A percentile compares a stretch with the other conserved stretches of the same genome.
These are phyloP conservation scores for Acanthurus lineatus DNA, from an alignment of 2,797 vertebrate genomes.

Conservation along the genomic window DNA sequence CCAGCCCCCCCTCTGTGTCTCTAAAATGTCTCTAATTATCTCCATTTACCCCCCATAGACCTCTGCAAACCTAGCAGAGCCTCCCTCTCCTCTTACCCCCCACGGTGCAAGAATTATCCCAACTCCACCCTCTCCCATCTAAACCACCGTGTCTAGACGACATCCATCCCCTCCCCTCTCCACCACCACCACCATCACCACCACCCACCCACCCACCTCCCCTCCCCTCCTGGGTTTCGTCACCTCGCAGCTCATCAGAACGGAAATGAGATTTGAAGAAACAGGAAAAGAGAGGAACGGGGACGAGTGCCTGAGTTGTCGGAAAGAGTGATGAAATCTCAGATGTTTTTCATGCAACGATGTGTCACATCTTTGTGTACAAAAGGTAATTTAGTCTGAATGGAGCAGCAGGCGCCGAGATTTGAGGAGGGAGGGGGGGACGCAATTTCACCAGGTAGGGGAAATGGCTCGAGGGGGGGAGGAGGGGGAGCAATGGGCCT, in stretches of 20 bases:
- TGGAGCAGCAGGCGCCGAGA: conserved; percentile 50
- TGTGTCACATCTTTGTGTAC: conserved; percentile 66
- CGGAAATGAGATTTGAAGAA: conserved; percentile 61
- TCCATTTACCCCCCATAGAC: conserved; percentile 65
- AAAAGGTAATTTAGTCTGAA: conserved; percentile 73
- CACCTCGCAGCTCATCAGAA: conserved; percentile 57
- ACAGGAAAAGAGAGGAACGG: conserved; percentile 45
- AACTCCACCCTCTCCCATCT: conserved; percentile 27
- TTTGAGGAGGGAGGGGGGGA: conserved; percentile 47
- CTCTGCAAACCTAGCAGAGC: conserved; percentile 28
- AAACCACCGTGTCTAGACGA: conserved; percentile 42
- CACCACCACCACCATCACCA: no score
- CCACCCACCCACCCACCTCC: no score
- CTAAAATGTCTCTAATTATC: conserved; percentile 69
- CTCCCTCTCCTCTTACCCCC: conserved; percentile 26
- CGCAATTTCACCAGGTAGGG: conserved; percentile 60
- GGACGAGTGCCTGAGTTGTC: conserved; percentile 35
- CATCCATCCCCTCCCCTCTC: background rate
- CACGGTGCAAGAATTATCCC: conserved; percentile 33
- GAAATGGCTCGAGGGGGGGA: conserved; percentile 30
- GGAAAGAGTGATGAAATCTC: conserved; percentile 76
- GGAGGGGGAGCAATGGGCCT: conserved; percentile 42
- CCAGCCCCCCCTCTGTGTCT: conserved; percentile 35
- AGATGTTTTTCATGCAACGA: conserved; percentile 73
- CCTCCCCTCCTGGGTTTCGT: conserved; percentile 32